These are phyloP conservation scores for Choloepus hoffmanni DNA, from an alignment of 2,113 vertebrate species.

Conservation along the genomic window DNA sequence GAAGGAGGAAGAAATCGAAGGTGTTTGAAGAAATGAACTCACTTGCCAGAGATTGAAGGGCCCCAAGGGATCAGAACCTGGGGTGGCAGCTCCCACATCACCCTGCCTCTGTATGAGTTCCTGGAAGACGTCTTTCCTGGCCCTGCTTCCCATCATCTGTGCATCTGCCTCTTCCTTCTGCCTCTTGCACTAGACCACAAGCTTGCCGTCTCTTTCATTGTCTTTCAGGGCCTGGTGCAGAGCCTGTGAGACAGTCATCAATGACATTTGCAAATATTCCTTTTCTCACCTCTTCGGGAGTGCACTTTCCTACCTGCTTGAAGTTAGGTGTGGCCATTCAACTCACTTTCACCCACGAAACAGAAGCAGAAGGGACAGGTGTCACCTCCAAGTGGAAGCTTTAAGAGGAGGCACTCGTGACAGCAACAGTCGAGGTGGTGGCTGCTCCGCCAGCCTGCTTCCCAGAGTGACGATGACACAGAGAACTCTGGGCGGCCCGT, in stretches of 20 bases:
- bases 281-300: background rate
- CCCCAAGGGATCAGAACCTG: background rate
- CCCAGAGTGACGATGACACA: background rate
- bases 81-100: background rate
- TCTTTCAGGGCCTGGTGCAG: background rate
- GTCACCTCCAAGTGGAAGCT: background rate
- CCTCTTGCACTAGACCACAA: background rate
- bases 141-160: rapidly evolving
- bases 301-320: background rate
- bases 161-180: background rate
- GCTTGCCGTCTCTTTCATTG: background rate
- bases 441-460: background rate
- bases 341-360: background rate
- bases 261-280: rapidly evolving
- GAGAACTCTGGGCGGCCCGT: background rate
- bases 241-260: background rate
- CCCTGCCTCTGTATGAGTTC: background rate
- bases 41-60: background rate
- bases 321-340: background rate
- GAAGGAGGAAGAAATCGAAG: background rate
- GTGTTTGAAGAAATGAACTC: background rate
- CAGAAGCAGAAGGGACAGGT: background rate
- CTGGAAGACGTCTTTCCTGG: background rate
- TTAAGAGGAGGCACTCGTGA: background rate
- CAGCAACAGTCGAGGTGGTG: background rate